Conservation (phyloP, 2,888 invertebrate genomes). For the Hypselothyrea guttata region DNA sequence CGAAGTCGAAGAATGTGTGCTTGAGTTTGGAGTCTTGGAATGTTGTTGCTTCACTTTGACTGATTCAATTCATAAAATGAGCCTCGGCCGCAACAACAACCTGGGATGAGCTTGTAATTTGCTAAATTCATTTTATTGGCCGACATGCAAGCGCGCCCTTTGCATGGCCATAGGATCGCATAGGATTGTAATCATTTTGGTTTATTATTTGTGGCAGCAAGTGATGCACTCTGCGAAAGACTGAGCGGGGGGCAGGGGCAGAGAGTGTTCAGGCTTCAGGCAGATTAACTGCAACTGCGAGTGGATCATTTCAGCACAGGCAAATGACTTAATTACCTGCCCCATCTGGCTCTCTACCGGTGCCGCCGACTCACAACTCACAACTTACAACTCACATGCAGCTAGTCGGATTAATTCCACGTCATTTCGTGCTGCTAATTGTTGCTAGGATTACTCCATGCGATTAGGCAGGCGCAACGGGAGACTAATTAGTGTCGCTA, state of each 20-base stretch:
- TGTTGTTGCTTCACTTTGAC: constrained; percentile 61
- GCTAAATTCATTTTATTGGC: constrained; percentile 75
- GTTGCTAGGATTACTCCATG: constrained; percentile 50
- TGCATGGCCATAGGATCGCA: constrained; percentile 9
- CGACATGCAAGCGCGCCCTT: constrained; percentile 64
- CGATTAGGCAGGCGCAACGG: constrained; percentile 44
- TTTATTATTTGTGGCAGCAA: constrained; percentile 71
- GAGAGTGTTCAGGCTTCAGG: constrained; percentile 17
- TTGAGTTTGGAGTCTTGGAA: constrained; percentile 5
- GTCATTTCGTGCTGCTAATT: constrained; percentile 70
- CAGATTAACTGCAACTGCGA: constrained; percentile 31
- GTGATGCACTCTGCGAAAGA: no score
- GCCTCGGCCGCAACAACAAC: constrained; percentile 21
- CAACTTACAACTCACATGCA: no score
- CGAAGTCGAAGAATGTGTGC: not conserved
- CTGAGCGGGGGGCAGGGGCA: not conserved
- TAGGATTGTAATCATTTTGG: constrained; percentile 70
- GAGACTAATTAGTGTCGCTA: constrained; percentile 67
- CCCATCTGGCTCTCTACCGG: not conserved
- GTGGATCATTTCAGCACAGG: constrained; percentile 44
- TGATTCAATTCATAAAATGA: constrained; percentile 79
- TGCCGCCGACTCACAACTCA: not conserved
- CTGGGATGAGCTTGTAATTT: constrained; percentile 73
- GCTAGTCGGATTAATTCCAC: constrained; percentile 49
- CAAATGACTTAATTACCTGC: constrained; percentile 74